Evolutionary conservation across 2,113 vertebrate genomes (phyloP).

Genomic region (Todiramphus saurophagus): DNA sequence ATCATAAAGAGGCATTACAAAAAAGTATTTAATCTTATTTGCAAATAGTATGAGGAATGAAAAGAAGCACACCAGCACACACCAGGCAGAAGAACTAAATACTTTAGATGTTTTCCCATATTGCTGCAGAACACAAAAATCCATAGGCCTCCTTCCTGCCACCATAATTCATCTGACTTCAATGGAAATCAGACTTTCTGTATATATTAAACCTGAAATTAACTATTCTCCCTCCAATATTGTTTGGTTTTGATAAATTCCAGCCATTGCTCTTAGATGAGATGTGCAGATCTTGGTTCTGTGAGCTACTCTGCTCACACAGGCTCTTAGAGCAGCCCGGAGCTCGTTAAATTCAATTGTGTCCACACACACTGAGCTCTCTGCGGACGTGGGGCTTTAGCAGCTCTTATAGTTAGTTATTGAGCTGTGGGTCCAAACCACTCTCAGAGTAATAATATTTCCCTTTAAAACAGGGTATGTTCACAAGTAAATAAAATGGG

Average conservation of each 20-base stretch:
- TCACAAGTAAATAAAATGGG: conserved; percentile 13
- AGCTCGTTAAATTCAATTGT: background rate
- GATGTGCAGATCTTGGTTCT: background rate
- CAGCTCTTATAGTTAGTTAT: background rate
- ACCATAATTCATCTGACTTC: conserved; percentile 9
- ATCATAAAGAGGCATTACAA: conserved; percentile 15
- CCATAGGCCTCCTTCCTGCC: background rate
- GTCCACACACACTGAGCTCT: background rate
- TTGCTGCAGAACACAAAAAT: conserved; percentile 13
- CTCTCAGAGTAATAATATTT: background rate
- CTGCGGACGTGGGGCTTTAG: background rate
- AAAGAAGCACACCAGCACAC: conserved; percentile 18
- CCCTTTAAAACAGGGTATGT: background rate
- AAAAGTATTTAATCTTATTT: conserved; percentile 37
- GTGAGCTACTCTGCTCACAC: background rate
- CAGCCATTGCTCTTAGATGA: background rate
- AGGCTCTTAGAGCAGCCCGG: background rate
- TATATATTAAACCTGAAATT: conserved; percentile 50
- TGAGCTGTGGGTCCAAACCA: background rate
- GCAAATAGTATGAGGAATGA: background rate
- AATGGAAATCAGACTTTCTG: conserved; percentile 46
- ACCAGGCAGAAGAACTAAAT: background rate
- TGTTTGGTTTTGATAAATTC: conserved; percentile 45
- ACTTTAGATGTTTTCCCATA: background rate
- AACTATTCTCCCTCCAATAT: background rate